These are phyloP conservation scores for Anniella stebbinsi DNA, from an alignment of 2,797 vertebrate genomes.

Conservation along the genomic window DNA sequence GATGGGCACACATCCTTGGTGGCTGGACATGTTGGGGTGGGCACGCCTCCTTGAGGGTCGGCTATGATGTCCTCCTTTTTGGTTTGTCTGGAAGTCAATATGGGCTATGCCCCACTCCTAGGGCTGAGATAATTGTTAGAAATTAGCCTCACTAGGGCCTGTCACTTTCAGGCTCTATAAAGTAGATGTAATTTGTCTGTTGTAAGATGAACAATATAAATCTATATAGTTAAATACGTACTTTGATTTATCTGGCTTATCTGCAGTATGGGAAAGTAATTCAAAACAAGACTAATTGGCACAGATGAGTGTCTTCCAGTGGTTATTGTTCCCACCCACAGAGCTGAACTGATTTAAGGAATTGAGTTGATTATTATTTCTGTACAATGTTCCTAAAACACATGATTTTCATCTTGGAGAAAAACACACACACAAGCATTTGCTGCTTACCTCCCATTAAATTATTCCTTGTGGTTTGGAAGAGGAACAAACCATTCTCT, in stretches of 20 bases:
- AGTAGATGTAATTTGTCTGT: neutral
- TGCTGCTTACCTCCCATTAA: constrained; percentile 40
- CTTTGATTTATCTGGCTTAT: neutral
- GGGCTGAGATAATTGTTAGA: neutral
- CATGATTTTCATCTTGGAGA: neutral
- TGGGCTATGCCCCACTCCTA: neutral
- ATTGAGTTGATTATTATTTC: neutral
- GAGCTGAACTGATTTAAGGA: neutral
- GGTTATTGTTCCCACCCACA: neutral
- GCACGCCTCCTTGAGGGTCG: too few relatives aligned
- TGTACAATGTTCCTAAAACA: neutral
- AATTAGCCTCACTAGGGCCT: neutral
- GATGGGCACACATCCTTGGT: too few relatives aligned
- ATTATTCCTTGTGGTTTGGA: constrained; percentile 19
- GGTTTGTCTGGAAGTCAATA: neutral
- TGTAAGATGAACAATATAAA: neutral
- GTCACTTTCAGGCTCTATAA: neutral
- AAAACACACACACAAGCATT: neutral
- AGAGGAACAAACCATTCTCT: constrained; percentile 24
- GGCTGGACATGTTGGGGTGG: too few relatives aligned
- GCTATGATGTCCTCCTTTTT: too few relatives aligned
- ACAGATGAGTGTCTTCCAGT: neutral
- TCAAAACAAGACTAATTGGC: neutral
- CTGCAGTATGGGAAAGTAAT: neutral
- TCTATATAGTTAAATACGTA: neutral